Percentiles rank a stretch among this genome's conserved stretches.
These are phyloP conservation scores for Spisula subtruncata DNA, from an alignment of 2,888 invertebrate genomes.

Conservation along the genomic window DNA sequence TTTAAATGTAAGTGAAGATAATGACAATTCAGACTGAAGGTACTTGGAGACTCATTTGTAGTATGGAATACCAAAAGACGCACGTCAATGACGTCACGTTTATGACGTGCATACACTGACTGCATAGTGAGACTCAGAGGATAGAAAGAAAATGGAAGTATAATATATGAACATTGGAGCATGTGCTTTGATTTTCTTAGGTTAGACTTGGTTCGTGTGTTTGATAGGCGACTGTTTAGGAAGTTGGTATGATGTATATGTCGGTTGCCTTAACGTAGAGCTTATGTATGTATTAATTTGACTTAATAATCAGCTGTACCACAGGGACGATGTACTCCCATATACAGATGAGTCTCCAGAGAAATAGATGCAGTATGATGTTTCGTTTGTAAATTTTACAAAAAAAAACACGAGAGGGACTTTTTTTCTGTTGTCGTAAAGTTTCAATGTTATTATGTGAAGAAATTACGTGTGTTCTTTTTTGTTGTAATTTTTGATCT, in stretches of 20 bases:
- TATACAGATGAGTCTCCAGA: constrained; percentile 44
- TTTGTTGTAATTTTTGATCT: constrained; percentile 3
- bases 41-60: constrained; percentile 73
- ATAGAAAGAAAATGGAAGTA: background rate
- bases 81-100: constrained; percentile 11
- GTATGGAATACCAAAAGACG: constrained; percentile 17
- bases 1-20: constrained; percentile 81
- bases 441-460: background rate
- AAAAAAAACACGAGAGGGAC: background rate
- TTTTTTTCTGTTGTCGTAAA: background rate
- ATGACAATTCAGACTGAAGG: constrained; percentile 71
- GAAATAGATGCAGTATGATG: background rate
- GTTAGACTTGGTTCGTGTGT: background rate
- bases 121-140: constrained; percentile 12
- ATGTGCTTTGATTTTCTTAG: background rate
- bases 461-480: background rate
- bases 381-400: background rate
- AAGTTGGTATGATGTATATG: background rate
- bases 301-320: background rate
- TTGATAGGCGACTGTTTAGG: background rate
- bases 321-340: constrained; percentile 17
- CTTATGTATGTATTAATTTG: constrained; percentile 6
- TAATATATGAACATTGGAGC: background rate
- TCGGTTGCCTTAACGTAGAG: constrained; percentile 15
- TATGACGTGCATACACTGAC: background rate